Evolutionary conservation across 2,113 vertebrate species (phyloP).

Genomic region (Myocastor coypus): DNA sequence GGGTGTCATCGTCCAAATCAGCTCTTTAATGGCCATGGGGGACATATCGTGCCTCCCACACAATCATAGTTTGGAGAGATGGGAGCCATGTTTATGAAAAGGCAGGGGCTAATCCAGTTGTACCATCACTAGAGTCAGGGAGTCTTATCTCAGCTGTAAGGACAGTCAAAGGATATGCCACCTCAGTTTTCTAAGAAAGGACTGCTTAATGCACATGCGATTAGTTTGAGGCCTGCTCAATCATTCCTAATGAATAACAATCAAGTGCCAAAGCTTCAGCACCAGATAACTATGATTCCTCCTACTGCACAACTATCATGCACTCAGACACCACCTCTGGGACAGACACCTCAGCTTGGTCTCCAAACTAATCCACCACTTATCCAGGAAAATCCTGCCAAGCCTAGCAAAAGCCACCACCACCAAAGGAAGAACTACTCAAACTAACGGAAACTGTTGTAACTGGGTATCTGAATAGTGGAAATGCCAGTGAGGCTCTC

Average conservation of each 20-base stretch:
- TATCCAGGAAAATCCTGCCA: constrained; percentile 99
- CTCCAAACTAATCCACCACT: constrained; percentile 99
- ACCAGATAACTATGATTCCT: constrained; percentile 99
- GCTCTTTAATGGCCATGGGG: constrained; percentile 96
- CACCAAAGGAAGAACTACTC: constrained; percentile 97
- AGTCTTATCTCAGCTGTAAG: constrained; percentile 96
- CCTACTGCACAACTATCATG: constrained; percentile 97
- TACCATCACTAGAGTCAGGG: constrained; percentile 97
- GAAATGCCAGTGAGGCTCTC: constrained; percentile 94
- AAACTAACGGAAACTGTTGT: constrained; percentile 96
- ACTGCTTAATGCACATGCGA: constrained; percentile 99
- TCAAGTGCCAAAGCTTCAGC: constrained; percentile 99
- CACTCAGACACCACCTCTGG: constrained; percentile 97
- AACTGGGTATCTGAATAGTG: constrained; percentile 95
- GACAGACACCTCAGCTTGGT: constrained; percentile 99
- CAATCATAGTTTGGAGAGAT: constrained; percentile 96
- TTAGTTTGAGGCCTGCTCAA: constrained; percentile 99
- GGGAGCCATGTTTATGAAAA: constrained; percentile 98
- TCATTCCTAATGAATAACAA: constrained; percentile 98
- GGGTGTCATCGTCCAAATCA: constrained; percentile 99
- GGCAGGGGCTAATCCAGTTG: constrained; percentile 99
- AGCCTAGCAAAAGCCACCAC: constrained; percentile 97
- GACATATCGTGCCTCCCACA: constrained; percentile 94
- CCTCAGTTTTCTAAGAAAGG: constrained; percentile 99
- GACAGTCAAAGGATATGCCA: constrained; percentile 98